Base-by-base conservation (phyloP, 1,140 invertebrate genomes). In the Centruroides vittatus region DNA sequence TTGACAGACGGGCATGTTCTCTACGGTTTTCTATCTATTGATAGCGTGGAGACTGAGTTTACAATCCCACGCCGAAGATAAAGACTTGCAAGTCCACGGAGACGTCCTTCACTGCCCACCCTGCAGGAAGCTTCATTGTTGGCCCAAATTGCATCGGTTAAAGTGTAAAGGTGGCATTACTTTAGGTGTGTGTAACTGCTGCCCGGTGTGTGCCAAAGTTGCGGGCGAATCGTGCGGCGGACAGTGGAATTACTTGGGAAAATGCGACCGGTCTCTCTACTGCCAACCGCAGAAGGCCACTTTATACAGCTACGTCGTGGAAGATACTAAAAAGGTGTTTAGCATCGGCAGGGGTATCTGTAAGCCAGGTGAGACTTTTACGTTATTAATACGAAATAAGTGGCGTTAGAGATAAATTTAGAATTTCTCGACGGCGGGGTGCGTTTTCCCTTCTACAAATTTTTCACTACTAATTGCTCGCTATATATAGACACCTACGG, bases 121-220 rank as follows among this genome's bases (percentile, higher is more conserved):
- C 0, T 74, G 73, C 62, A 66, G 69, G 23, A 64, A 67, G 57
- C 66, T 74, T 35, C 71, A 73, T 62, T 74, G 73, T 59, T 57
- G 60, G 1, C 68, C 65, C 7, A 65, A 55, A 13, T 65, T 64
- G 49, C 61, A 61, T 4, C 65, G 64, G 23, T 62, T 73, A 10
- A 61, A 63, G 13, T 74, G 73, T 55, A 62, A 63, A 35, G 72
- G 72, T 6, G 71, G 71, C 3, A 56, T 68, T 10, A 70, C 70
- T 0, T 66, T 67, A 10, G 72, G 70, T n/a, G 66, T 66, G 5
- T 75, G 73, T 58, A 67, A 66, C 13, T 75, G 73, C 59, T 75
- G 73, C 58, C 70, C 69, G 1, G 67, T 68, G 1, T 75, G 73
- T 61, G 73, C 73, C 47, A 71, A 70, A 55, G 49, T 68, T 55